Conservation (phyloP, 2,888 invertebrate species). For the Charanyca ferruginea region DNA sequence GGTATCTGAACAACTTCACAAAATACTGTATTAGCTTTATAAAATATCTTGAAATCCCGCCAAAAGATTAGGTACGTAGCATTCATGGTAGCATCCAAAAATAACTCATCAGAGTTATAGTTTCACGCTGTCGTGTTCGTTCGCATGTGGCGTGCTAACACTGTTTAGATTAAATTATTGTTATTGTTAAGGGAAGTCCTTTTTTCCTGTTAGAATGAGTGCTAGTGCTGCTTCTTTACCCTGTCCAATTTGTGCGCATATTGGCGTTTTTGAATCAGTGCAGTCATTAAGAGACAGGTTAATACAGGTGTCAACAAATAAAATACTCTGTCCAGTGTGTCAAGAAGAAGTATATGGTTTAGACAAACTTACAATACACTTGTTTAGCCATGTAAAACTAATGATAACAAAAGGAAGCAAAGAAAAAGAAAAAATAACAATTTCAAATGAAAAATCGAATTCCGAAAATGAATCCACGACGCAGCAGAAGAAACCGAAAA, state of each 20-base stretch:
- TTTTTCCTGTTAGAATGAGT: conserved; percentile 77
- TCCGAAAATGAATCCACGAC: conserved; percentile 68
- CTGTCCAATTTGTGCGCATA: conserved; percentile 95
- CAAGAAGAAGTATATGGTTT: conserved; percentile 94
- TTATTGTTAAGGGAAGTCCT: conserved; percentile 12
- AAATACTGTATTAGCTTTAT: conserved; percentile 39
- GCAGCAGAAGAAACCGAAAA: conserved; percentile 79
- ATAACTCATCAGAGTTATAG: conserved; percentile 82
- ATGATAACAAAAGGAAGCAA: conserved; percentile 67
- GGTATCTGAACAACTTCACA: conserved; percentile 7
- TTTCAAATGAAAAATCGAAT: conserved; percentile 65
- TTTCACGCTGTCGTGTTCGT: conserved; percentile 77
- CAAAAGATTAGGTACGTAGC: conserved; percentile 80
- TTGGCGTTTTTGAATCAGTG: conserved; percentile 93
- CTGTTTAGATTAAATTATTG: conserved; percentile 40
- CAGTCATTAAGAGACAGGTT: conserved; percentile 93
- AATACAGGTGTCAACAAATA: conserved; percentile 94
- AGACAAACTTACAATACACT: conserved; percentile 96
- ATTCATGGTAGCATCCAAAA: conserved; percentile 78
- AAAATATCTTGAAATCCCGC: conserved; percentile 85
- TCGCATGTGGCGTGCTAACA: conserved; percentile 62
- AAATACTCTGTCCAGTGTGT: conserved; percentile 95
- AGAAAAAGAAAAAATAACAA: conserved; percentile 63
- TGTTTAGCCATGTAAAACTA: conserved; percentile 93
- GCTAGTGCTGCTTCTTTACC: conserved; percentile 91